A percentile compares a stretch with the other conserved stretches of the same genome.
phyloP scores from a whole-genome alignment of 2,113 vertebrate species.

The Oncorhynchus keta region DNA sequence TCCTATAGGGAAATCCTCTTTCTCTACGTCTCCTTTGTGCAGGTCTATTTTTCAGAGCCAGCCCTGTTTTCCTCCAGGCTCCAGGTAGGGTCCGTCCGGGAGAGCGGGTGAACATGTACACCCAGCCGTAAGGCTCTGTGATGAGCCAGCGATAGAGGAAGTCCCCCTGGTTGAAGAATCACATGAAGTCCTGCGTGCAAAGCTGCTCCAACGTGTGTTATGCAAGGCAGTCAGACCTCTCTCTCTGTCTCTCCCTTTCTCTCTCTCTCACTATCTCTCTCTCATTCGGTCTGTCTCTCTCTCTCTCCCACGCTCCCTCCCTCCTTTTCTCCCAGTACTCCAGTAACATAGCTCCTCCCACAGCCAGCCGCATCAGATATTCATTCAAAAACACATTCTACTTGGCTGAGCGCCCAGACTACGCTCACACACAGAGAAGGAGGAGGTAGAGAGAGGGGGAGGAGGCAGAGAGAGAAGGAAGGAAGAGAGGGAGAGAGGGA shows the following conservation, averaged over 20 bases:
- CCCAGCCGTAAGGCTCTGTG: conserved; percentile 38
- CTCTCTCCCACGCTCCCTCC: conserved; percentile 22
- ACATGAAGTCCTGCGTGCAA: conserved; percentile 72
- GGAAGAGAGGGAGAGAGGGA: conserved; percentile 46
- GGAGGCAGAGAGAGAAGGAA: conserved; percentile 50
- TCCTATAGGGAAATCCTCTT: conserved; percentile 52
- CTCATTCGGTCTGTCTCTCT: conserved; percentile 13
- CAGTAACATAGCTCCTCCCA: conserved; percentile 80
- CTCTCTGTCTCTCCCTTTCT: conserved; percentile 59
- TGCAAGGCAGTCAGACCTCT: conserved; percentile 80
- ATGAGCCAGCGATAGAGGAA: conserved; percentile 62
- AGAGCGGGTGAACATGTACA: neutral
- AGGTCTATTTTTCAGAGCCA: conserved; percentile 39
- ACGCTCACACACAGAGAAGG: conserved; percentile 57
- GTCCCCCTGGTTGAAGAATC: conserved; percentile 67
- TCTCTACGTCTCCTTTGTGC: conserved; percentile 64
- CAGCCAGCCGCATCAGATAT: conserved; percentile 89
- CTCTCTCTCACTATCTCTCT: conserved; percentile 22
- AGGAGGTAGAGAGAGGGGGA: conserved; percentile 32
- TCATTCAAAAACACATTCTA: conserved; percentile 88
- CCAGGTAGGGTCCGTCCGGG: neutral
- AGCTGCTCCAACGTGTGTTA: conserved; percentile 75
- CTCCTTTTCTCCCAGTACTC: conserved; percentile 71
- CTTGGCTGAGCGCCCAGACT: conserved; percentile 76
- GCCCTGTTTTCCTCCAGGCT: conserved; percentile 19